Conservation (phyloP, 2,888 invertebrate genomes). For the Epistrophe eligans region DNA sequence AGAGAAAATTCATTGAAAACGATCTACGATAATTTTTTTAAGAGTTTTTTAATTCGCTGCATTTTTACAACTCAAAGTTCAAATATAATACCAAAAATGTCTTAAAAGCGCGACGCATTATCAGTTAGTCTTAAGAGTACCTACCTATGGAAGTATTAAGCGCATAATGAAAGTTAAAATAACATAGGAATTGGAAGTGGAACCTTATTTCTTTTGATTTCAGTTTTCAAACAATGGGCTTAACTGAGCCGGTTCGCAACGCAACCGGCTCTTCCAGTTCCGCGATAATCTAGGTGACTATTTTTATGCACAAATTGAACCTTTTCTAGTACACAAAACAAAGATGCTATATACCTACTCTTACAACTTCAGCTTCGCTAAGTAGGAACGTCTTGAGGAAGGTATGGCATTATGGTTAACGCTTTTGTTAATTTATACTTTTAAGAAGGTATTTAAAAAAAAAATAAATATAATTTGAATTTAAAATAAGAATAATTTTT, state of each 20-base stretch:
- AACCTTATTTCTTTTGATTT: slow-evolving; percentile 36
- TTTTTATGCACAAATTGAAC: slow-evolving; percentile 58
- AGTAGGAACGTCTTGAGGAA: slow-evolving; percentile 2
- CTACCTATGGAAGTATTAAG: neutral
- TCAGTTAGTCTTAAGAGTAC: neutral
- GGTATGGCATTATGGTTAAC: neutral
- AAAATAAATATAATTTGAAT: too few species aligned
- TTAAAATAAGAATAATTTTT: too few species aligned
- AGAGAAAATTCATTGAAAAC: slow-evolving; percentile 21
- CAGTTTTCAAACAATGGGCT: slow-evolving; percentile 19
- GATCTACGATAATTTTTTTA: slow-evolving; percentile 3
- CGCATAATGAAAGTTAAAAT: neutral
- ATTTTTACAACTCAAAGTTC: neutral
- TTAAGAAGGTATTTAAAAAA: too few species aligned
- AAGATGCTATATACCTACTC: neutral
- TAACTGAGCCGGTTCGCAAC: slow-evolving; percentile 76
- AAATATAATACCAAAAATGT: neutral
- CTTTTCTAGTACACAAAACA: neutral
- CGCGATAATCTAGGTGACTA: slow-evolving; percentile 83
- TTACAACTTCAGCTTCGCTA: slow-evolving; percentile 20
- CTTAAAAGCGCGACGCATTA: slow-evolving; percentile 21
- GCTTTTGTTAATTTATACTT: neutral
- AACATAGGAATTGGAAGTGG: slow-evolving; percentile 18
- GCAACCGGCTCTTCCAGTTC: slow-evolving; percentile 83
- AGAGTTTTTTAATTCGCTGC: slow-evolving; percentile 34